phyloP scores from a whole-genome alignment of 2,888 invertebrate species.

The Drosophila leonis region DNA sequence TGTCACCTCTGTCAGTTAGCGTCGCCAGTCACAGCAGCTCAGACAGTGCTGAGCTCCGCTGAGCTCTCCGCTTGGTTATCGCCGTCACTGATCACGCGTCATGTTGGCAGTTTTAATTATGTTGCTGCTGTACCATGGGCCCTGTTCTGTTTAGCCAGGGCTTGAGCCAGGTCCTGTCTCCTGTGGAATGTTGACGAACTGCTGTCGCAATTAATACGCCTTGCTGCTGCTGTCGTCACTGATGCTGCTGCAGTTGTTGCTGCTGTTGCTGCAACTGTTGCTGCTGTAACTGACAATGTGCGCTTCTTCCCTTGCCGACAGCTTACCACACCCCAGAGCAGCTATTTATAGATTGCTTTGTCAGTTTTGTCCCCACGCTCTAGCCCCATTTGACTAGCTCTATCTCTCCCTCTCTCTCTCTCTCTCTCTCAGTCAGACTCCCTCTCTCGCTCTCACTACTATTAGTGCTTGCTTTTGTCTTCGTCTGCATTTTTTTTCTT shows the following conservation, averaged over 20 bases:
- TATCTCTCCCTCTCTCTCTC: background rate
- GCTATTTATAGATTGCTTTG: constrained; percentile 72
- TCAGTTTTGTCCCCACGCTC: constrained; percentile 69
- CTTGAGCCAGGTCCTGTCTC: constrained; percentile 24
- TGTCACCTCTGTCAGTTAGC: constrained; percentile 31
- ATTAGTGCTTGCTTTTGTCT: background rate
- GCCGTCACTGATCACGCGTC: constrained; percentile 78
- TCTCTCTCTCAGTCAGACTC: background rate
- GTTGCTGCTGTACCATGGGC: constrained; percentile 52
- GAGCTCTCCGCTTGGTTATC: constrained; percentile 53
- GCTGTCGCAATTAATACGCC: constrained; percentile 79
- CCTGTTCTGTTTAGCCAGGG: background rate
- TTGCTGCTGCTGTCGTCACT: constrained; percentile 57
- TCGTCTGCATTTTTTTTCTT: constrained; percentile 25
- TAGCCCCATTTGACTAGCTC: constrained; percentile 6
- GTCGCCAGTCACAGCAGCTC: background rate
- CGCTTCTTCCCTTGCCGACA: background rate
- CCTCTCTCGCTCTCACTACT: background rate
- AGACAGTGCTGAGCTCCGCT: constrained; percentile 15
- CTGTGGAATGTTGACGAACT: constrained; percentile 75
- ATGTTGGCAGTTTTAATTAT: constrained; percentile 78
- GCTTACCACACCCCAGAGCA: constrained; percentile 26
- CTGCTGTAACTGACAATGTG: constrained; percentile 63
- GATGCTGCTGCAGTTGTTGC: constrained; percentile 45
- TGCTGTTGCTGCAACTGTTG: constrained; percentile 52